Base-by-base conservation (phyloP, 2,113 vertebrate genomes). In the Phocoena phocoena region DNA sequence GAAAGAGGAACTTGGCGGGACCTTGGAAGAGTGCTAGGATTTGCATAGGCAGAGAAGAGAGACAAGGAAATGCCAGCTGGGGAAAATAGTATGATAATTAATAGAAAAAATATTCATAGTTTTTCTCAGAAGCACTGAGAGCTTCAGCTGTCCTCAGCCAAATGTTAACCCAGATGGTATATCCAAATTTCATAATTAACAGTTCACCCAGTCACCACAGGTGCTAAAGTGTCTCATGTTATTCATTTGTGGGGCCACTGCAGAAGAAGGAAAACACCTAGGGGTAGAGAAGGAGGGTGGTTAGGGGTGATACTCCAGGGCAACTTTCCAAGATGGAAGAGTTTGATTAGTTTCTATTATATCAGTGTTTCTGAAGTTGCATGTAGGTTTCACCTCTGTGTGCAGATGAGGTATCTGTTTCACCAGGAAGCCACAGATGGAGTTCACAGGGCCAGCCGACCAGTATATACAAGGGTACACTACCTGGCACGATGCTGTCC, bases 131-230 rank as follows among this genome's bases (percentile, higher is more conserved):
- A 97, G 83, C 95, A 85, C 86, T 28, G 95, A 97, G 93, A 98
- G 95, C 94, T 97, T 98, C 96, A 98, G 89, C 96, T 97, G 97
- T 96, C 93, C 86, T 97, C 96, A 97, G 96, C 97, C 98, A 97
- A 98, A 97, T 98, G 97, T 97, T 95, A 96, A 96, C 95, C 97
- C 97, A 98, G 97, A 98, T 98, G 97, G 98, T 97, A 96, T 96
- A 89, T 95, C 93, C 90, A 93, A 96, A 97, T 97, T 97, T 96
- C 87, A 85, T 97, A 97, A 98, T 98, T 98, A 98, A 92, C 92
- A 90, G 95, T 89, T 96, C 70, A 93, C 81, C 87, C 92, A 83
- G 73, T 95, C 98, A 97, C 97, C 98, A 97, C 98, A 98, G 98
- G 98, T 98, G 95, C 97, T 97, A 70, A 41, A 87, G 47, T 60